Base-by-base conservation (phyloP, 2,888 invertebrate species). In the Phaonia tiefii region DNA sequence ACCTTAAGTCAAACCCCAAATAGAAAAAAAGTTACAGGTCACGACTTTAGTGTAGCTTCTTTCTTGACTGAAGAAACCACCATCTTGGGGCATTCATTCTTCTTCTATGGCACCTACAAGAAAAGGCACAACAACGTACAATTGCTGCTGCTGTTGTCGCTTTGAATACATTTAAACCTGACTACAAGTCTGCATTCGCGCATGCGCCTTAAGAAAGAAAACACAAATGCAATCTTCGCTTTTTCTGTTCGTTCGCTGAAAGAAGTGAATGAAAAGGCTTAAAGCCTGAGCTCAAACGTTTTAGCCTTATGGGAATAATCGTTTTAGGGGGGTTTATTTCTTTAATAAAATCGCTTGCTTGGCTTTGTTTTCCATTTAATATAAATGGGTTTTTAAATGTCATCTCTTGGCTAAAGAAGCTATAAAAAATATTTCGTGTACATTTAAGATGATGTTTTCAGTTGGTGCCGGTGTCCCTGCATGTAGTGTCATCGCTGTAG, bases 11-110 rank as follows among this genome's bases (percentile, higher is more conserved):
- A 75, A 81, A 81, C 63, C 71, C 71, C 17, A 58, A 58, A 56
- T 37, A n/a, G n/a, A 74, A 60, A 74, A 79, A 72, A 80, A 60
- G 31, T 72, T 54, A 81, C 71, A 75, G 80, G 79, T 82, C 83
- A 83, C 83, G 83, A 82, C 44, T 80, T 79, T n/a, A 46, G 51
- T 77, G 73, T 60, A 82, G 72, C 82, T 80, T 83, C 83, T 80
- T 80, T 83, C 83, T 83, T 79, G 66, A 42, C 72, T 75, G 26
- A 49, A 73, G 63, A 72, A 39, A 44, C 49, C 51, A 51, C 63
- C 51, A 66, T 13, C 25, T 49, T 56, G 15, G 70, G 80, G 51
- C 54, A 69, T 69, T 31, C n/a, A n/a, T n/a, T 67, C 51, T 67
- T 26, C 20, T 54, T 11, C 25, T 22, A 22, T 13, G 42, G 42